Percentiles rank a stretch among this genome's conserved stretches.
phyloP scores from a whole-genome alignment of 2,113 vertebrate species.

The Phocoena phocoena region DNA sequence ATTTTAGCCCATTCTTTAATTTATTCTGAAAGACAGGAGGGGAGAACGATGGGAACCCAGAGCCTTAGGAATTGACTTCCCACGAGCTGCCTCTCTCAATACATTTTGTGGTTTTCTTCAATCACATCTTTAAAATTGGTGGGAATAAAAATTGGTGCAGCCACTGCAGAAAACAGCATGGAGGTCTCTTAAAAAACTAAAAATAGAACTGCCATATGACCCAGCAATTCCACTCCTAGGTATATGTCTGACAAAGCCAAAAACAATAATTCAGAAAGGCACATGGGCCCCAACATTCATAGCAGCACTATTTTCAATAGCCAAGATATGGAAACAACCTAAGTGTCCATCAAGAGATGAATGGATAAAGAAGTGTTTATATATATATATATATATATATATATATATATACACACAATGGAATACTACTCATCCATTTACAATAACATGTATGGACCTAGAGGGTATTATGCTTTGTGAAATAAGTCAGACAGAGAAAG shows the following conservation, averaged over 20 bases:
- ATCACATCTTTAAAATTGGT: neutral
- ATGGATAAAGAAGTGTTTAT: too few species aligned
- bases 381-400: too few species aligned
- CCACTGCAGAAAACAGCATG: neutral
- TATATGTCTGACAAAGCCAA: neutral
- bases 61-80: neutral
- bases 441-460: too few species aligned
- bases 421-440: too few species aligned
- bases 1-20: slow-evolving; percentile 14
- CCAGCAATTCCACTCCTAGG: too few species aligned
- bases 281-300: neutral
- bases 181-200: neutral
- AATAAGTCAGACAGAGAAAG: too few species aligned
- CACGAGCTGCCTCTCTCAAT: neutral
- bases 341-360: neutral
- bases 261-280: neutral
- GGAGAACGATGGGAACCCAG: neutral
- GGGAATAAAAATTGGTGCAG: neutral
- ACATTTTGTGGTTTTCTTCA: neutral
- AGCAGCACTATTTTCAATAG: neutral
- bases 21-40: neutral
- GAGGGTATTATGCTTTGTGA: too few species aligned
- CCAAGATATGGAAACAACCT: neutral
- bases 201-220: neutral
- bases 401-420: too few species aligned